Base-by-base conservation (phyloP, 2,888 invertebrate genomes). In the Sesamia inferens region DNA sequence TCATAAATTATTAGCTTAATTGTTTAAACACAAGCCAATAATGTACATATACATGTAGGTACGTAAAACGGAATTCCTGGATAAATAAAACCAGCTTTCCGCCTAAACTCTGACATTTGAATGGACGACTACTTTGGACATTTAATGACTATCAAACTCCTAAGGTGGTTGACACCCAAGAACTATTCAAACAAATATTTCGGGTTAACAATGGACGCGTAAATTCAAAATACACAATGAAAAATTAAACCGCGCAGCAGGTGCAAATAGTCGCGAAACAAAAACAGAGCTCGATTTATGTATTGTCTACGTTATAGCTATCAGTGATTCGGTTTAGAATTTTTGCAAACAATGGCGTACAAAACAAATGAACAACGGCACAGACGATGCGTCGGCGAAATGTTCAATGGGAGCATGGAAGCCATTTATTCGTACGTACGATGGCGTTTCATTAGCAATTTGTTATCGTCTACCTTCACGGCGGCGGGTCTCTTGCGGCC, bases 281-380 rank as follows among this genome's bases (percentile, higher is more conserved):
- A 88, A 87, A 89, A 89, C 87, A 86, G 84, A 86, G 83, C 81
- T 76, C 85, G 86, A 89, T 89, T 89, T 89, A 89, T 87, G 83
- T 78, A 79, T 88, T 84, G 84, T 87, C 79, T 83, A 83, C 83
- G 71, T 19, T 63, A 47, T 78, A 74, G 85, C 85, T 84, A 88
- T 85, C 85, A 83, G 84, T 90, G 88, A 90, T 86, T 88, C 85
- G 82, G 87, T 90, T 89, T 89, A 85, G 86, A 87, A 87, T 88
- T 87, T 89, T 88, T 81, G 83, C 87, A 87, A 89, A 90, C 89
- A 90, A 90, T 87, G 84, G 86, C 69, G 76, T 76, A 69, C 78
- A 68, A 80, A 82, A 80, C 79, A 87, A 85, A 87, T 85, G 82
- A 85, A 85, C 82, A 85, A 68, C 76, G 69, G n/a, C 82, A 74